These are phyloP conservation scores for Dolichotis patagonum DNA, from an alignment of 2,113 vertebrate species.

Conservation along the genomic window DNA sequence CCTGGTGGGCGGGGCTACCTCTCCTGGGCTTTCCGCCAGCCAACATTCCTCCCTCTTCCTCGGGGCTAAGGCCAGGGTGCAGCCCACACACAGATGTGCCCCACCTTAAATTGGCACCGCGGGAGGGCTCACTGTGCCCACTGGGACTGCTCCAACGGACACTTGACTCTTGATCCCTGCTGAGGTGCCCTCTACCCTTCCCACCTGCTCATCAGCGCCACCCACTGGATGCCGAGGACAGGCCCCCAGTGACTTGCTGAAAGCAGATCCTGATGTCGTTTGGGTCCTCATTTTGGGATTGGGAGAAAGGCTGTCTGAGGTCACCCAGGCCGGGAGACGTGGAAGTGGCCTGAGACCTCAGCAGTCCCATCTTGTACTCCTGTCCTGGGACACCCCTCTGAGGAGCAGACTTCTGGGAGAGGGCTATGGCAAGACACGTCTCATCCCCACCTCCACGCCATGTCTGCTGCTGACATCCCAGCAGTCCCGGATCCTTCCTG, in stretches of 20 bases:
- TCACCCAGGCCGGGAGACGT: neutral
- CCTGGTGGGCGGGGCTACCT: neutral
- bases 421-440: fast-evolving
- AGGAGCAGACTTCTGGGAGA: neutral
- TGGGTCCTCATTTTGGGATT: neutral
- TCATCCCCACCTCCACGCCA: neutral
- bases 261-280: neutral
- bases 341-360: neutral
- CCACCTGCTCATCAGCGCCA: neutral
- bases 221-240: neutral
- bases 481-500: too few relatives aligned
- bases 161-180: neutral
- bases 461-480: neutral
- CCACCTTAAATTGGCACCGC: neutral
- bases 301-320: neutral
- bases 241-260: neutral
- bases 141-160: neutral
- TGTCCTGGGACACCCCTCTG: neutral
- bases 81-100: neutral
- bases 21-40: neutral
- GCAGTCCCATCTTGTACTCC: neutral
- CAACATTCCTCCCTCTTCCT: neutral
- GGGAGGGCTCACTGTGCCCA: neutral
- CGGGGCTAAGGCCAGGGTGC: neutral
- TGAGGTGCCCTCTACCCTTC: neutral